phyloP scores from a whole-genome alignment of 2,113 vertebrate species.

The Calyptomena viridis region DNA sequence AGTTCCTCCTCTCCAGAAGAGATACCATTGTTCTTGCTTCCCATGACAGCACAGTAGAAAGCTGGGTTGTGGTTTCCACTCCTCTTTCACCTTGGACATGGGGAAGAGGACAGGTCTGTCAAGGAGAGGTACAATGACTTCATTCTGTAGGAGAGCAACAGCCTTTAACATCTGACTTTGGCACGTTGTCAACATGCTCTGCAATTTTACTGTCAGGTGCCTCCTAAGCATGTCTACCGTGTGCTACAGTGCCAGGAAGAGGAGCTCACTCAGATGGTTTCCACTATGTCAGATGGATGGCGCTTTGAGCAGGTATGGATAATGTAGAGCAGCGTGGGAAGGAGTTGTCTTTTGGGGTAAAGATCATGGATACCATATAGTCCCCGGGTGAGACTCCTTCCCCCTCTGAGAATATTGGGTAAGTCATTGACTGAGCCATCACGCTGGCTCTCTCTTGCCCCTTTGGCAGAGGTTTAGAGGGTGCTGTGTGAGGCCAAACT shows the following conservation, averaged over 20 bases:
- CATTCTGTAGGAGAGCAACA: background rate
- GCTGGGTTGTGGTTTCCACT: background rate
- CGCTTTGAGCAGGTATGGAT: constrained; percentile 92
- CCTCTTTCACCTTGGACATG: background rate
- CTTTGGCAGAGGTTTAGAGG: background rate
- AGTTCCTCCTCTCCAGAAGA: background rate
- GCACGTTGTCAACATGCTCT: background rate
- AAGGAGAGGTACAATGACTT: background rate
- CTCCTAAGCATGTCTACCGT: constrained; percentile 86
- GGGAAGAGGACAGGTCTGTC: background rate
- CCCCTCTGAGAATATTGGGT: background rate
- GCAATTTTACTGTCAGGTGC: constrained; percentile 73
- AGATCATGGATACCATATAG: background rate
- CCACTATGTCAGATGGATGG: constrained; percentile 98
- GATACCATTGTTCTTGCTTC: background rate
- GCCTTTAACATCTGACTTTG: background rate
- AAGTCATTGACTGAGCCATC: background rate
- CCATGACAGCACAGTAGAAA: background rate
- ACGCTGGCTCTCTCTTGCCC: background rate
- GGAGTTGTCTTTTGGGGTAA: background rate
- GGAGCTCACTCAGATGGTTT: constrained; percentile 98
- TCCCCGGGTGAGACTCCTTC: background rate
- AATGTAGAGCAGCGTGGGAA: background rate
- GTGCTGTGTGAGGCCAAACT: background rate
- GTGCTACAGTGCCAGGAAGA: constrained; percentile 94